These are phyloP conservation scores for Somateria mollissima DNA, from an alignment of 2,797 vertebrate genomes.

Conservation along the genomic window DNA sequence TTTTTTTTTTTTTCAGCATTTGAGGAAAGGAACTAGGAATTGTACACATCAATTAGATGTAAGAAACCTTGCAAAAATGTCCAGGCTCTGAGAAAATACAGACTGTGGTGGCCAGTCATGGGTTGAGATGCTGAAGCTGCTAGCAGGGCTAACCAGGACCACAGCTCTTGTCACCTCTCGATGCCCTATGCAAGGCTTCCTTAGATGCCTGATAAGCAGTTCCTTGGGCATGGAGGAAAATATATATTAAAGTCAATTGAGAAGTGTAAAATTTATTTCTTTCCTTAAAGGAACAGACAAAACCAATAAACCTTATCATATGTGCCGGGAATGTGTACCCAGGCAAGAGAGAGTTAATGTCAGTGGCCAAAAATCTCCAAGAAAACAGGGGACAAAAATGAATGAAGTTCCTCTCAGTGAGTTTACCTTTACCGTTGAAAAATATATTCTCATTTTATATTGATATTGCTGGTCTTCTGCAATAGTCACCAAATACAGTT, in stretches of 20 bases:
- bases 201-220: neutral
- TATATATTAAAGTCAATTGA: neutral
- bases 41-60: neutral
- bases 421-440: neutral
- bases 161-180: neutral
- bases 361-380: neutral
- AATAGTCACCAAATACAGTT: neutral
- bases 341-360: neutral
- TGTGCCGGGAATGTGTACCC: neutral
- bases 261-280: neutral
- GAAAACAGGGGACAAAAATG: neutral
- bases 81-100: neutral
- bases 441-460: neutral
- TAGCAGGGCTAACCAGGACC: neutral
- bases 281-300: neutral
- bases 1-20: neutral
- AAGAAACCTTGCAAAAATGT: neutral
- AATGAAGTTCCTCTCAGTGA: neutral
- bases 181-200: neutral
- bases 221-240: neutral
- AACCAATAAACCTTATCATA: neutral
- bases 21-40: neutral
- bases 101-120: neutral
- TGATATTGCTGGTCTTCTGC: neutral
- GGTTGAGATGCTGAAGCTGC: neutral